These are phyloP conservation scores for Aplysina aerophoba DNA, from an alignment of 37 sponge, comb jelly and placozoan species.

Conservation along the genomic window DNA sequence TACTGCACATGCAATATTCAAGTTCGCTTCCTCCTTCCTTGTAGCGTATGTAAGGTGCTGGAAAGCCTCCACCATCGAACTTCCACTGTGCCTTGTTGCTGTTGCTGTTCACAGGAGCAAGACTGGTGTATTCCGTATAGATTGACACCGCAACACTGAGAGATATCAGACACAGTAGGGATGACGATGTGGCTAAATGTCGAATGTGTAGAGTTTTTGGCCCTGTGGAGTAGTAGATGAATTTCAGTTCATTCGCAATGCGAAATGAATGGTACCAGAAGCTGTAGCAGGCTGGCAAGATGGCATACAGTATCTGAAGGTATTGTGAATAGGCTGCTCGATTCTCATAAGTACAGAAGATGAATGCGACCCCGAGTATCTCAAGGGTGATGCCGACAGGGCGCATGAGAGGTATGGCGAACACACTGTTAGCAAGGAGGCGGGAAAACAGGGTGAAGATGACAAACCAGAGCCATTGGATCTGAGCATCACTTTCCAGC, in stretches of 20 bases:
- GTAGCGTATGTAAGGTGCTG: too few relatives aligned
- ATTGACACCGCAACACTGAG: too few relatives aligned
- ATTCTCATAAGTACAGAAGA: conserved; percentile 1
- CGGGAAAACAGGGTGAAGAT: background rate
- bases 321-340: conserved; percentile 10
- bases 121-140: too few relatives aligned
- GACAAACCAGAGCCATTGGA: conserved; percentile 27
- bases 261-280: conserved; percentile 9
- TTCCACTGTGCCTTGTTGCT: too few relatives aligned
- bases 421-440: conserved; percentile 9
- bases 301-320: conserved; percentile 23
- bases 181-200: too few relatives aligned
- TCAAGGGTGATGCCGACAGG: conserved; percentile 15
- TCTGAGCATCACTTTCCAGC: background rate
- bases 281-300: conserved; percentile 1
- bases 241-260: conserved; percentile 8
- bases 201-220: too few relatives aligned
- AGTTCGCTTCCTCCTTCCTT: too few relatives aligned
- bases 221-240: background rate
- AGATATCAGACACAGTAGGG: too few relatives aligned
- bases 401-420: conserved; percentile 13
- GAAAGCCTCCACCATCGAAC: too few relatives aligned
- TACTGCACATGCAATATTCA: too few relatives aligned
- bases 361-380: background rate
- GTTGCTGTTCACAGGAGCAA: too few relatives aligned